These are phyloP conservation scores for Agrilus cyanescens DNA, from an alignment of 2,888 invertebrate genomes.

Conservation along the genomic window DNA sequence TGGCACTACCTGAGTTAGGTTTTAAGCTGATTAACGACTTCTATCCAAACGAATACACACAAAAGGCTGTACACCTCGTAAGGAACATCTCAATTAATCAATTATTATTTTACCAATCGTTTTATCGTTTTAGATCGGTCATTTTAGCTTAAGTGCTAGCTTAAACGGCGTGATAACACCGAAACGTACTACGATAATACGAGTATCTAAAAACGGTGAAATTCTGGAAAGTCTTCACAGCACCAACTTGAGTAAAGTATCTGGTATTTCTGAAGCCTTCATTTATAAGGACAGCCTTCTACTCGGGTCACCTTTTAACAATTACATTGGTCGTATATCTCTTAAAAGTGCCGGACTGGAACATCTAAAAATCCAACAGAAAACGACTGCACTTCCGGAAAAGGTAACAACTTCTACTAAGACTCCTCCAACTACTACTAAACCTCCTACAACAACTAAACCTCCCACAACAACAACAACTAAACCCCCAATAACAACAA, in stretches of 20 bases:
- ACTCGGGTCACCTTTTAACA: constrained; percentile 56
- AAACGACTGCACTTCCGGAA: constrained; percentile 2
- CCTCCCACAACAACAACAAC: constrained; percentile 4
- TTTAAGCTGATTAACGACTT: constrained; percentile 50
- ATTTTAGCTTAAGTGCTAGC: constrained; percentile 39
- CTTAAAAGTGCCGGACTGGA: constrained; percentile 38
- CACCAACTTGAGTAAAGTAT: constrained; percentile 40
- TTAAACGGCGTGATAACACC: constrained; percentile 25
- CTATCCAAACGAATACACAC: constrained; percentile 53
- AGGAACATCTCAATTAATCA: constrained; percentile 23
- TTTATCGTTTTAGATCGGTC: constrained; percentile 46
- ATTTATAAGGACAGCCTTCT: constrained; percentile 52
- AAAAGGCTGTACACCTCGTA: constrained; percentile 49
- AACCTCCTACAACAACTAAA: constrained; percentile 2
- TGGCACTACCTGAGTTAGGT: constrained; percentile 47
- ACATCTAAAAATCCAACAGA: constrained; percentile 17
- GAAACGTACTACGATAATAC: constrained; percentile 45
- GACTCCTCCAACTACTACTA: constrained; percentile 4
- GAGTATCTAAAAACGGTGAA: constrained; percentile 60
- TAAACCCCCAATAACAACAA: too few relatives aligned
- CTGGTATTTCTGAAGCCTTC: constrained; percentile 51
- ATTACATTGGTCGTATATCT: constrained; percentile 53
- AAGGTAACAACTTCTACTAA: constrained; percentile 5
- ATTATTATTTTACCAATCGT: constrained; percentile 8
- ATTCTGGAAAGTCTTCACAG: constrained; percentile 57